These are phyloP conservation scores for Eucera pruinosa DNA, from an alignment of 2,888 invertebrate genomes.

Conservation along the genomic window DNA sequence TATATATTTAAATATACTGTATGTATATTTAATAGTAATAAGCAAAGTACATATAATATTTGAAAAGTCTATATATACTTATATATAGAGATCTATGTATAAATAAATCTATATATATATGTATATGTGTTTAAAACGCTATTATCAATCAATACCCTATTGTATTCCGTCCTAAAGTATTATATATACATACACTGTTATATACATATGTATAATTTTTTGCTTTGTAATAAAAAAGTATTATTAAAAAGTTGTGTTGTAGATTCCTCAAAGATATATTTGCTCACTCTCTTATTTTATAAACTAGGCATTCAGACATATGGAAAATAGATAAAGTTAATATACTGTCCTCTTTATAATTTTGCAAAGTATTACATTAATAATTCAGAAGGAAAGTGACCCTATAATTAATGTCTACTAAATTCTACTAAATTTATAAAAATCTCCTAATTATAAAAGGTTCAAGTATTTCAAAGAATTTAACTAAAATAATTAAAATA, in stretches of 20 bases:
- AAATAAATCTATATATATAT: not conserved
- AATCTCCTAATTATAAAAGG: no score
- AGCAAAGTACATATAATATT: conserved; percentile 58
- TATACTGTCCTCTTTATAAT: not conserved
- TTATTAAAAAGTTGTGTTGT: conserved; percentile 42
- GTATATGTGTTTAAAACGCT: conserved; percentile 59
- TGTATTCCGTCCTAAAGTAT: conserved; percentile 74
- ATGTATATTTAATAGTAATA: conserved; percentile 66
- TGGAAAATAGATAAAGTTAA: conserved; percentile 6
- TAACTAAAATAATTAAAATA: conserved; percentile 11
- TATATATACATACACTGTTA: conserved; percentile 57
- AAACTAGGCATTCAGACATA: conserved; percentile 16
- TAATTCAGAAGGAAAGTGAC: not conserved
- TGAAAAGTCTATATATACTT: conserved; percentile 67
- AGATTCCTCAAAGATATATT: conserved; percentile 20
- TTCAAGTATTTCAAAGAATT: no score
- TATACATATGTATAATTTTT: conserved; percentile 65
- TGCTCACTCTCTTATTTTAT: conserved; percentile 12
- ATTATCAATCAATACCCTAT: conserved; percentile 65
- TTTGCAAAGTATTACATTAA: not conserved
- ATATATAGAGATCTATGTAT: not conserved
- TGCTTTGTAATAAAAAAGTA: conserved; percentile 70
- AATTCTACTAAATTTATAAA: no score
- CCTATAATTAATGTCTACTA: not conserved
- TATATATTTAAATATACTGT: conserved; percentile 63